Evolutionary conservation across 2,797 vertebrate genomes (phyloP), one percentile per base, ranked within the genome.

Genomic region (Adelosebastes latens): DNA sequence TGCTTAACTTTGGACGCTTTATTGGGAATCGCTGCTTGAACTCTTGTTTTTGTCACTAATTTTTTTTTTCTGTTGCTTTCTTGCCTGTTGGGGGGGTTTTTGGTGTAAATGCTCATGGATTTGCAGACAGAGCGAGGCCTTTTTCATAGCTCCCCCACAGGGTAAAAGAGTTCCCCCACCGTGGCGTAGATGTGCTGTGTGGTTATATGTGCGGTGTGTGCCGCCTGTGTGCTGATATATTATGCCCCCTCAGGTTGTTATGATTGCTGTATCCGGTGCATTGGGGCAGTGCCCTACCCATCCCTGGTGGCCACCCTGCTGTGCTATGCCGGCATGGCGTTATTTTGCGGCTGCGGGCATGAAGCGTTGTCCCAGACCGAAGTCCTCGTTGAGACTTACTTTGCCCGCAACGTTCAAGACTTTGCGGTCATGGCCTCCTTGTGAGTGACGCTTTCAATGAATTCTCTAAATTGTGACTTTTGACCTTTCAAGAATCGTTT

Each of bases 281-380:
- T 99, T 77, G 96, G 98, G 73, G 98, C 98, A 62, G 97, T 99
- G 86, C 99, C 99, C 87, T 99, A 98, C 92, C 96, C 97, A 36
- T 99, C 98, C 1, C 93, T 99, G 94, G 96, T 98, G 89, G 99
- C 98, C 94, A 99, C 99, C 20, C 94, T 98, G 93, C 95, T 99
- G 90, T 98, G 96, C 94, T 99, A 98, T 92, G 95, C 97, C 2
- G 99, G 98, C 74, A 96, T 98, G 91, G 99, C 98, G 0, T 94
- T 99, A 74, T 99, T 99, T 94, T 99, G 99, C 87, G 98, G 97
- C 91, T 98, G 97, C 67, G 99, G 98, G 86, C 98, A 99, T 0
- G 97, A 99, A 94, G 99, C 98, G 6, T 95, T 99, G 87, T 93
- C 96, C 88, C 96, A 97, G 82, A 99, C 99, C 0, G 96, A 97